These are phyloP conservation scores for Actenoides lindsayi DNA, from an alignment of 2,113 vertebrate genomes.

Conservation along the genomic window DNA sequence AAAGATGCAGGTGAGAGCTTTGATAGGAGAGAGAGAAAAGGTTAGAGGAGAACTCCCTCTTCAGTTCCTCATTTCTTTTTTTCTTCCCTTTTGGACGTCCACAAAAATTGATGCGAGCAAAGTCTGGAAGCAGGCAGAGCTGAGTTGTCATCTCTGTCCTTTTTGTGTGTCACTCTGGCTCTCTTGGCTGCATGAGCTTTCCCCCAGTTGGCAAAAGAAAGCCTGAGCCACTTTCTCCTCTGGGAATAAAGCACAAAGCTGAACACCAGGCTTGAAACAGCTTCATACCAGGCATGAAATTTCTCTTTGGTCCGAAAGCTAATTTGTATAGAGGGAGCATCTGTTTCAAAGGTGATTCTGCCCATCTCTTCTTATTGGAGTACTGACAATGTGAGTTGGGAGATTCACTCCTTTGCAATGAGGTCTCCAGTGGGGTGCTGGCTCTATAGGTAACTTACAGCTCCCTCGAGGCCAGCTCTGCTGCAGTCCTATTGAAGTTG, in stretches of 20 bases:
- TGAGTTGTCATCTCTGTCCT: not conserved
- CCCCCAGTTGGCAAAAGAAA: not conserved
- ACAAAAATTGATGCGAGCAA: not conserved
- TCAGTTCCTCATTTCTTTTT: not conserved
- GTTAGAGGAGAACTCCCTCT: not conserved
- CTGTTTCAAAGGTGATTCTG: not conserved
- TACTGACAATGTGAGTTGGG: not conserved
- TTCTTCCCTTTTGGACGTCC: not conserved
- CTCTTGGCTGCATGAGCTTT: not conserved
- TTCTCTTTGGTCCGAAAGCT: not conserved
- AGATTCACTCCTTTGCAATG: not conserved
- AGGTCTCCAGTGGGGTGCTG: not conserved
- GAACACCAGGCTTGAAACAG: not conserved
- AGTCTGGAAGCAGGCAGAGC: not conserved
- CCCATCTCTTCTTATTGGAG: not conserved
- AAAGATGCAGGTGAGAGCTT: not conserved
- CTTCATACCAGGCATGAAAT: not conserved
- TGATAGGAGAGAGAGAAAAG: not conserved
- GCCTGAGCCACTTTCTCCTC: not conserved
- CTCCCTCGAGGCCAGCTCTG: not conserved
- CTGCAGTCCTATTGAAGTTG: not conserved
- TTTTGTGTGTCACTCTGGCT: not conserved
- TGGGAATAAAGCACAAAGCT: constrained; percentile 14
- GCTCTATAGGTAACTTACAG: not conserved
- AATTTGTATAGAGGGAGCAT: not conserved